phyloP scores from a whole-genome alignment of 2,888 invertebrate genomes.

The Drosophila testacea region DNA sequence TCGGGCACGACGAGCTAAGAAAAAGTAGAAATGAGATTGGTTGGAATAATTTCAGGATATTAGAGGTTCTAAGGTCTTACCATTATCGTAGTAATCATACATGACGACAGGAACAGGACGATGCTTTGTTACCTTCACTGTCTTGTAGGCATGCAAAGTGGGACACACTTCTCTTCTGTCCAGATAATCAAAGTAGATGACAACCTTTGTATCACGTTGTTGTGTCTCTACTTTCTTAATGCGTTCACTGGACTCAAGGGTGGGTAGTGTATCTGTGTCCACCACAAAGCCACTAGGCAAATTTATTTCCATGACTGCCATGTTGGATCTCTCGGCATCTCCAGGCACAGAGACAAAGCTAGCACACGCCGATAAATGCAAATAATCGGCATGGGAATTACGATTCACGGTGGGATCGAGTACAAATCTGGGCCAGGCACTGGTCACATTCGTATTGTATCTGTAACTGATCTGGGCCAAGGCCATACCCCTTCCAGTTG shows the following conservation, averaged over 20 bases:
- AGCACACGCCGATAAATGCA: constrained; percentile 94
- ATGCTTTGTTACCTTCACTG: constrained; percentile 94
- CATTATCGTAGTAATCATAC: constrained; percentile 96
- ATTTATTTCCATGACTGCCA: constrained; percentile 95
- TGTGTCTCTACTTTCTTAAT: constrained; percentile 89
- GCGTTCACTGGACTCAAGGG: constrained; percentile 86
- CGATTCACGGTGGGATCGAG: constrained; percentile 95
- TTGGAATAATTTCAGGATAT: not conserved
- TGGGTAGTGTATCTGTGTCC: constrained; percentile 92
- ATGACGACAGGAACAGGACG: constrained; percentile 94
- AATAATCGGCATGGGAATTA: constrained; percentile 92
- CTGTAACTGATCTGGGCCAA: constrained; percentile 91
- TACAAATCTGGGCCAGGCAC: constrained; percentile 94
- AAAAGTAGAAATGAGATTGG: not conserved
- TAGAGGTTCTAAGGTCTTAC: constrained; percentile 86
- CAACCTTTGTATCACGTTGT: constrained; percentile 88
- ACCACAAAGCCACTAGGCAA: constrained; percentile 96
- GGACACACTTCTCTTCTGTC: constrained; percentile 91
- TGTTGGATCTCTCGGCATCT: constrained; percentile 88
- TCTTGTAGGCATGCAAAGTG: constrained; percentile 94
- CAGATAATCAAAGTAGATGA: constrained; percentile 91
- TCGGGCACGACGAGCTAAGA: constrained; percentile 91
- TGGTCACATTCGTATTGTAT: constrained; percentile 94
- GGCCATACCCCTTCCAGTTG: constrained; percentile 92
- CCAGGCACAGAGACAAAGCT: constrained; percentile 84